Conservation (phyloP, 2,888 invertebrate genomes). For the Margaritifera margaritifera region DNA sequence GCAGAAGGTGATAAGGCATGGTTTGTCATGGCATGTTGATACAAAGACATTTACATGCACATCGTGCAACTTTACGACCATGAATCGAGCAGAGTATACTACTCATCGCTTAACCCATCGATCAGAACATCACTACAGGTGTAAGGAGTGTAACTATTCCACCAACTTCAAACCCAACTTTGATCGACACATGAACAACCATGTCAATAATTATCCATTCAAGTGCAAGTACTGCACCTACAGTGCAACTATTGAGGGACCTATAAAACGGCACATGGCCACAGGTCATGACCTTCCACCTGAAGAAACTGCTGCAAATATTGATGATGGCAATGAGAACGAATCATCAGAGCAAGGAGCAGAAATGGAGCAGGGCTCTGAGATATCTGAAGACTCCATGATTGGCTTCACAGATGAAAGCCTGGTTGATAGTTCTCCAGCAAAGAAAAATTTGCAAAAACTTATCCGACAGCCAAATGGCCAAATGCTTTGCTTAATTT, state of each 20-base stretch:
- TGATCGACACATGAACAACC: slow-evolving; percentile 85
- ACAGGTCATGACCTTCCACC: slow-evolving; percentile 49
- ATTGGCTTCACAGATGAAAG: too few species aligned
- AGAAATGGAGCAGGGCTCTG: neutral
- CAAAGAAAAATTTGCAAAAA: too few species aligned
- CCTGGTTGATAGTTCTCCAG: too few species aligned
- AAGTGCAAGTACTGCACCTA: slow-evolving; percentile 66
- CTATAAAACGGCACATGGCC: slow-evolving; percentile 62
- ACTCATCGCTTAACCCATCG: slow-evolving; percentile 80
- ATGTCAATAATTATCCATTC: slow-evolving; percentile 44
- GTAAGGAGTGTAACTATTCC: slow-evolving; percentile 92
- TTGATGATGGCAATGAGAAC: neutral
- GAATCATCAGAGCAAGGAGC: neutral
- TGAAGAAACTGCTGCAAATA: slow-evolving; percentile 9
- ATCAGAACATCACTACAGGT: slow-evolving; percentile 78
- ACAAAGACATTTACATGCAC: slow-evolving; percentile 88
- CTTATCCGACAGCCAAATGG: slow-evolving; percentile 32
- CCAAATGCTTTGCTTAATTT: slow-evolving; percentile 43
- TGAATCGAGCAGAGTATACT: slow-evolving; percentile 79
- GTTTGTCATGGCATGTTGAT: slow-evolving; percentile 85
- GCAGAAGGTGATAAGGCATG: slow-evolving; percentile 81
- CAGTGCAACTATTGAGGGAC: slow-evolving; percentile 62
- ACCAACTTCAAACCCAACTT: slow-evolving; percentile 93
- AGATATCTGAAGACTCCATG: too few species aligned
- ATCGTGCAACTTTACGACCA: slow-evolving; percentile 92